Base-by-base conservation (phyloP, 2,797 vertebrate species). In the Octomys mimax region DNA sequence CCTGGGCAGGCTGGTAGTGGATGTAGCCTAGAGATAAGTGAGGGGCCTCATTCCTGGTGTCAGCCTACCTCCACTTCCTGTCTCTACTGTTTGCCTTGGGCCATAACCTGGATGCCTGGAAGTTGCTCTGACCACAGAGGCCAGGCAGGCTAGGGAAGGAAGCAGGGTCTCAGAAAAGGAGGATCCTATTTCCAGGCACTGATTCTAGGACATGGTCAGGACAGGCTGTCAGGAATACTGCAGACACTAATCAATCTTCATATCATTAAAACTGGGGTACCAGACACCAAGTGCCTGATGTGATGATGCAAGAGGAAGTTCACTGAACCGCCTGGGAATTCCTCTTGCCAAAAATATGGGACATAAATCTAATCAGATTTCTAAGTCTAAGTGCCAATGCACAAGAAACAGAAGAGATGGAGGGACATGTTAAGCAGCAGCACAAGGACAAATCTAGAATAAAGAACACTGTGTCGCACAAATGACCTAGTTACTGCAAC, bases 1-100 rank as follows among this genome's bases (percentile, higher is more conserved):
- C 99, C 98, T 99, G 99, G 36, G 99, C 99, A 0, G 99, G 99
- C 98, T 99, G 98, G 97, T 99, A 99, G 98, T 99, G 99, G 98
- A 99, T 99, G 96, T 99, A 99, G 98, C 99, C 99, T 99, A 94
- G 81, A 96, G 87, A 97, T 22, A 97, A 0, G 0, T 0, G 0
- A 96, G 82, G 83, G 36, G 90, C 94, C 24, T 1, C 39, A 13
- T 4, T 78, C 16, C 26, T 46, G 36, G 36, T 64, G 12, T 57
- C 90, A 22, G 9, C 12, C 21, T 11, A n/a, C 19, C 62, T 46
- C 36, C 8, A 79, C 31, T 9, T 5, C 82, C 68, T 11, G 1
- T 85, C 39, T 28, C 22, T 6, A 81, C 33, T 6, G 24, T 39
- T 57, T 54, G n/a, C 42, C 62, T 6, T 31, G 77, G 54, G n/a